Base-by-base conservation (phyloP, 2,888 invertebrate genomes). In the Morpho helenor region DNA sequence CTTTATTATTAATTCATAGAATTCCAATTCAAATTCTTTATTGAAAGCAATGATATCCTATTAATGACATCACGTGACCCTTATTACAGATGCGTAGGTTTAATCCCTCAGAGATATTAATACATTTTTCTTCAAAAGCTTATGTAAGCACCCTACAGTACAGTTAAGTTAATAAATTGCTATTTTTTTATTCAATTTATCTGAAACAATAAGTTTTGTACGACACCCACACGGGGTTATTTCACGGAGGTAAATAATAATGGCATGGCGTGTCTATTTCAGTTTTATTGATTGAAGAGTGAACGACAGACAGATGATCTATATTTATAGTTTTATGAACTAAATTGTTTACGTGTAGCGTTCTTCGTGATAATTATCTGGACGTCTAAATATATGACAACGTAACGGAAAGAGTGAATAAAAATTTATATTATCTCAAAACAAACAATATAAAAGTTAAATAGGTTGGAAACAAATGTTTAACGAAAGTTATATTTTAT, bases 241-340 rank as follows among this genome's bases (percentile, higher is more conserved):
- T 56, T 52, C 58, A 60, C 56, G 57, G 56, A 61, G 56, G 58
- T 61, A 53, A 59, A 63, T 59, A 57, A 45, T 59, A 52, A 45
- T 47, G 58, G 49, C 49, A 52, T 59, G 48, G 56, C 54, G 59
- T 57, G 56, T 62, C 77, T 82, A 80, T 82, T 83, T 81, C 70
- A 65, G 79, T 80, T 82, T 82, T 81, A 80, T 79, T 75, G 79
- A 80, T 81, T 80, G 70, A 73, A 74, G 75, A 66, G 70, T 79
- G 75, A 77, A 79, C 74, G 54, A 49, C 54, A 71, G 62, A 68
- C 70, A 52, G 47, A 56, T 41, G 45, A 56, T 61, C 49, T 53
- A 57, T 54, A 39, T 55, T 45, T 58, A 61, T 53, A n/a, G 43
- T 53, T 45, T 58, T 58, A 58, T 58, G 45, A 58, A 49, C 49